Base-by-base conservation (phyloP, 2,888 invertebrate species). In the Diaperis boleti region DNA sequence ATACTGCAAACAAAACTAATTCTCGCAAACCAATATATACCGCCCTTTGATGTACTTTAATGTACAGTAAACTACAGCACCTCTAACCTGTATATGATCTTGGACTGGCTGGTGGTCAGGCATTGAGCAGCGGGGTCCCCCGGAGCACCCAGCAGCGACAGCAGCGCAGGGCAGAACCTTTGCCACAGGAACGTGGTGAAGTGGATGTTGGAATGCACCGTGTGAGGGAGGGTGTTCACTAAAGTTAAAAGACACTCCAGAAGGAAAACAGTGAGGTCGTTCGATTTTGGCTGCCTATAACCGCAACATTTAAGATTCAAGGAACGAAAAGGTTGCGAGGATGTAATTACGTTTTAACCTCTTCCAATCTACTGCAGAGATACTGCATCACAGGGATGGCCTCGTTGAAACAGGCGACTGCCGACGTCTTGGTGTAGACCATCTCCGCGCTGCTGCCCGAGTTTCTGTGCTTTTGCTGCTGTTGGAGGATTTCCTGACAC, bases 101-200 rank as follows among this genome's bases (percentile, higher is more conserved):
- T 94, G 0, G 95, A 92, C 77, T 96, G 93, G 67, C 91, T 90
- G 67, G 90, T 91, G 70, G 92, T 92, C 64, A 95, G 87, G 70
- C 89, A 88, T 2, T 92, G 90, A 1, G 91, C 89, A 14, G 88
- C 87, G n/a, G 88, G 87, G 64, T 93, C 89, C 50, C 92, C 87
- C 0, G 96, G 96, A 5, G 95, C 92, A 0, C 96, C 96, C 1
- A 96, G 85, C 61, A 96, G 90, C 0, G 93, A 91, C 57, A 96
- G 91, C 67, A 96, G 82, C 0, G 93, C 91, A 0, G 96, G 96
- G 74, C 95, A 96, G 75, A 96, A 92, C 74, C 94, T 91, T 79
- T 96, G 95, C 96, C 96, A 94, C 6, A 94, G 84, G 75, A 94
- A 94, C 2, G 92, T 92, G 1, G 92, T 92, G 76, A 94, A 94